Percentiles rank a stretch among this genome's conserved stretches.
Evolutionary conservation across 2,797 vertebrate species (phyloP).

Genomic region (Neostethus bicornis): DNA sequence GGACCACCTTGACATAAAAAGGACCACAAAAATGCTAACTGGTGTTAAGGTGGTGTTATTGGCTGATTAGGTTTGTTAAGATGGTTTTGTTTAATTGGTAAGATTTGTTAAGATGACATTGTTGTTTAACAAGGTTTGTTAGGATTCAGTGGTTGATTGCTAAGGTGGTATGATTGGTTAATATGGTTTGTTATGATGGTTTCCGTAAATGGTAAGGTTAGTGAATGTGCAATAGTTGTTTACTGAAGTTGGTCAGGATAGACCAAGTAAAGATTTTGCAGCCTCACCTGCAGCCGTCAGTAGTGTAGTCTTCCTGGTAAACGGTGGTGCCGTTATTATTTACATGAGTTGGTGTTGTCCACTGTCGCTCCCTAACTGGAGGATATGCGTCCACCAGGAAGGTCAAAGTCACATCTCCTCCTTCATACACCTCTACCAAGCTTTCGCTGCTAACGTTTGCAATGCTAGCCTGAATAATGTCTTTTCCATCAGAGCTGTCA

Average conservation of each 20-base stretch:
- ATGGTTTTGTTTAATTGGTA: neutral
- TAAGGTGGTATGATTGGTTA: too few relatives aligned
- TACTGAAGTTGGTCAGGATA: too few relatives aligned
- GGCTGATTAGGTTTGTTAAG: neutral
- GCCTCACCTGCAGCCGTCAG: slow-evolving; percentile 58
- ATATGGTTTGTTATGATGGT: too few relatives aligned
- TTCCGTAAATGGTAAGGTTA: too few relatives aligned
- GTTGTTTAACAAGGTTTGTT: too few relatives aligned
- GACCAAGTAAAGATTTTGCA: slow-evolving; percentile 2
- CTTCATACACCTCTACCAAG: slow-evolving; percentile 67
- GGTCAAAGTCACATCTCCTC: slow-evolving; percentile 71
- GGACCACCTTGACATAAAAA: slow-evolving; percentile 8
- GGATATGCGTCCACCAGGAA: slow-evolving; percentile 87
- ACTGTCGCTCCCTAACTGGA: slow-evolving; percentile 53
- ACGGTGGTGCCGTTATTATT: slow-evolving; percentile 26
- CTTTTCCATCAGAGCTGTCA: neutral
- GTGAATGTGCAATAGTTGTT: too few relatives aligned
- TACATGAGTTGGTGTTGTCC: slow-evolving; percentile 49
- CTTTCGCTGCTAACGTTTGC: slow-evolving; percentile 20
- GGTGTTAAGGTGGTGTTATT: too few relatives aligned
- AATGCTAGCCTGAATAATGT: neutral
- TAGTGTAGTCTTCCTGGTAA: slow-evolving; percentile 25
- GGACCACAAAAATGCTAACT: neutral
- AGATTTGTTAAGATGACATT: too few relatives aligned
- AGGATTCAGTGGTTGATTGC: neutral